Percentiles rank a stretch among this genome's conserved stretches.
Conservation (phyloP, 2,888 invertebrate genomes). For the Caenorhabditis angaria region DNA sequence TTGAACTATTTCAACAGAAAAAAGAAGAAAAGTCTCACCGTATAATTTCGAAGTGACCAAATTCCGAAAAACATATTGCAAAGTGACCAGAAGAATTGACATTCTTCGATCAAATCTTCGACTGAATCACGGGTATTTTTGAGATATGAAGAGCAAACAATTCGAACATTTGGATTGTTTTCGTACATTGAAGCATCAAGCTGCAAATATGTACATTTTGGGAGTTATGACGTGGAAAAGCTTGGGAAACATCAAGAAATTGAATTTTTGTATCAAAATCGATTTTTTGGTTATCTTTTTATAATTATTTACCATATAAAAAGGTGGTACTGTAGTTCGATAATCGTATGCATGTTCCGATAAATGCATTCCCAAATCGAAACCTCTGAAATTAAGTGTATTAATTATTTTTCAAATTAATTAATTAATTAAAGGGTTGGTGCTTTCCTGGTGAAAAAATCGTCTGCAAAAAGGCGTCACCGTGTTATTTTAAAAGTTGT, state of each 20-base stretch:
- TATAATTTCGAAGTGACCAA: conserved; percentile 21
- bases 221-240: no score
- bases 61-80: conserved; percentile 27
- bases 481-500: no score
- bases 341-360: conserved; percentile 27
- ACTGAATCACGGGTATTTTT: neutral
- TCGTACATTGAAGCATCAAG: neutral
- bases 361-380: conserved; percentile 19
- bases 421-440: no score
- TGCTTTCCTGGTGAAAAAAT: no score
- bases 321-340: conserved; percentile 7
- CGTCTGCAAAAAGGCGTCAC: no score
- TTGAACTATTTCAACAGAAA: no score
- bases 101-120: conserved; percentile 4
- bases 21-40: neutral
- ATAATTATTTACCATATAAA: neutral
- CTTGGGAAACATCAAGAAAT: no score
- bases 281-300: neutral
- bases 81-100: conserved; percentile 25
- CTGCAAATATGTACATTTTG: neutral
- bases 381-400: conserved; percentile 23
- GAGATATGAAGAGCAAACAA: neutral
- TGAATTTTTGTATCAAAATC: no score
- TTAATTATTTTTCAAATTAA: no score
- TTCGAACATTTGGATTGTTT: neutral